Evolutionary conservation across 2,888 invertebrate species (phyloP).

Genomic region (Smittia sp.): DNA sequence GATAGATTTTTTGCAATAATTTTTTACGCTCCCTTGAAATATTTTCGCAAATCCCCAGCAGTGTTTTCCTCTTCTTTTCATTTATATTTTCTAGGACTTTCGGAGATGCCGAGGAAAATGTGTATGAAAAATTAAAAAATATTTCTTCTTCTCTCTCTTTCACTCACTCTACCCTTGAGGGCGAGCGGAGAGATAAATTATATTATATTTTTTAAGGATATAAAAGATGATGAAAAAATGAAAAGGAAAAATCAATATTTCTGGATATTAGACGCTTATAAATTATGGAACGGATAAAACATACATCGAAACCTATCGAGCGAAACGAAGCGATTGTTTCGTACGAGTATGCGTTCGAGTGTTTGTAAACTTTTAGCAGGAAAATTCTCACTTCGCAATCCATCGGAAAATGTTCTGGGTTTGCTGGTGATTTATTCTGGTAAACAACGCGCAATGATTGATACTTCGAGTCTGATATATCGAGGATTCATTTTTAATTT

Average conservation of each 20-base stretch:
- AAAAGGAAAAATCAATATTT: conserved; percentile 9
- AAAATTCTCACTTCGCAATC: too few relatives aligned
- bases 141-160: neutral
- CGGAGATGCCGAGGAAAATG: neutral
- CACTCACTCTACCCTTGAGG: neutral
- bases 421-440: too few relatives aligned
- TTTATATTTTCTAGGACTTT: neutral
- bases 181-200: neutral
- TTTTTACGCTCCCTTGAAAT: conserved; percentile 4
- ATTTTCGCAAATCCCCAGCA: conserved; percentile 4
- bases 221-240: neutral
- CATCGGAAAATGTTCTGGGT: too few relatives aligned
- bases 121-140: conserved; percentile 9
- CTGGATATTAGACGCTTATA: conserved; percentile 2
- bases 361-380: too few relatives aligned
- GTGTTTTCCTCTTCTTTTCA: neutral
- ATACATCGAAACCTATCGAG: neutral
- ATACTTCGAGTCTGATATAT: too few relatives aligned
- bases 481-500: neutral
- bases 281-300: neutral
- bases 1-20: neutral
- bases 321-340: neutral
- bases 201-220: conserved; percentile 9
- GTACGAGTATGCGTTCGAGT: too few relatives aligned
- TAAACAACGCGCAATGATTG: too few relatives aligned